phyloP scores from a whole-genome alignment of 2,113 vertebrate species.

The Podarcis muralis region DNA sequence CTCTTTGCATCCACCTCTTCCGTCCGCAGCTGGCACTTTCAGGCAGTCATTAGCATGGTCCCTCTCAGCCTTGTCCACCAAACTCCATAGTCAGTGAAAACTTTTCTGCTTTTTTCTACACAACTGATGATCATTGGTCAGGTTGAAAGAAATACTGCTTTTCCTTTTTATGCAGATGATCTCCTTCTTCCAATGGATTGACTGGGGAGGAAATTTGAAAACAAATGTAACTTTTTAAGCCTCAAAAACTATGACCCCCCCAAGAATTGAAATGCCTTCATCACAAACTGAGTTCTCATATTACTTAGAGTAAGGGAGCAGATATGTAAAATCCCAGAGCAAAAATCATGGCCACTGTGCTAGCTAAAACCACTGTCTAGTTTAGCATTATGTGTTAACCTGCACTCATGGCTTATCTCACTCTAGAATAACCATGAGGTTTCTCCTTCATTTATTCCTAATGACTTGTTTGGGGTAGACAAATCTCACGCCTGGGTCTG shows the following conservation, averaged over 20 bases:
- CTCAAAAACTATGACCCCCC: rapidly evolving
- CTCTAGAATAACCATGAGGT: too few relatives aligned
- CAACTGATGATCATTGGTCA: rapidly evolving
- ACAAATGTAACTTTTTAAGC: constrained; percentile 22
- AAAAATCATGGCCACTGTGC: not conserved
- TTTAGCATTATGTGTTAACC: not conserved
- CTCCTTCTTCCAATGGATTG: not conserved
- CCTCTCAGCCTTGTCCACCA: not conserved
- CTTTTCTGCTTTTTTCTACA: rapidly evolving
- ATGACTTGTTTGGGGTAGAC: too few relatives aligned
- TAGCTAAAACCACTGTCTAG: not conserved
- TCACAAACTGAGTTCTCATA: not conserved
- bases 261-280: rapidly evolving
- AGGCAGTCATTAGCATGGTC: rapidly evolving
- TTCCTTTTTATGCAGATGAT: rapidly evolving
- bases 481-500: too few relatives aligned
- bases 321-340: not conserved
- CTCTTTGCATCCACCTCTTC: rapidly evolving
- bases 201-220: constrained; percentile 37
- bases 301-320: not conserved
- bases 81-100: rapidly evolving
- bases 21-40: rapidly evolving
- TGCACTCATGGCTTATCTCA: too few relatives aligned
- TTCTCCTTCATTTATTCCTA: too few relatives aligned
- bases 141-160: not conserved